phyloP scores from a whole-genome alignment of 2,113 vertebrate genomes.

The Centrocercus urophasianus region DNA sequence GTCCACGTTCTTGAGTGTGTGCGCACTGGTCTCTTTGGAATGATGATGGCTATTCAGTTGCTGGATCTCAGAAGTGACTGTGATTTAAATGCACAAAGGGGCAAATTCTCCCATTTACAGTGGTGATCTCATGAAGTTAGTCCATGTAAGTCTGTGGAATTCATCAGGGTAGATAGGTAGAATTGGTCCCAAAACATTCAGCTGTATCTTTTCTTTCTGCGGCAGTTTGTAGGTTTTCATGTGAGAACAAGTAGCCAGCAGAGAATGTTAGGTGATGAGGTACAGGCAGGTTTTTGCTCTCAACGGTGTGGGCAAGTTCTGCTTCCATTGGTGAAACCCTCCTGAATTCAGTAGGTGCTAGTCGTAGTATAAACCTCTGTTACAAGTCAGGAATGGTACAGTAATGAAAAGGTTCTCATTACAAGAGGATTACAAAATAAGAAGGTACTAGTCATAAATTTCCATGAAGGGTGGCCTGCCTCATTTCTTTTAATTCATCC shows the following conservation, averaged over 20 bases:
- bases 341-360: not conserved
- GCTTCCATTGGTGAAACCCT: not conserved
- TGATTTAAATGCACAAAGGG: not conserved
- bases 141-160: not conserved
- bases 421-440: constrained; percentile 65
- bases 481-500: constrained; percentile 61
- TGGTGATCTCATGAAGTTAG: not conserved
- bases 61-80: not conserved
- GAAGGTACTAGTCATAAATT: constrained; percentile 59
- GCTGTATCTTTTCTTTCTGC: not conserved
- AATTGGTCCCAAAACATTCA: not conserved
- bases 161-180: not conserved
- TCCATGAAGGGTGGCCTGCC: constrained; percentile 57
- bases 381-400: not conserved
- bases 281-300: not conserved
- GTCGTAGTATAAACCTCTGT: not conserved
- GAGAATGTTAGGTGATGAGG: not conserved
- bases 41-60: rapidly evolving
- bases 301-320: not conserved
- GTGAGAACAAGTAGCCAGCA: not conserved
- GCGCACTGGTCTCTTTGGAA: not conserved
- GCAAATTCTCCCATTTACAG: not conserved
- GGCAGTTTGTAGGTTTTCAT: not conserved
- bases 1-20: not conserved
- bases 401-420: constrained; percentile 43